These are phyloP conservation scores for Rhabdomys pumilio DNA, from an alignment of 2,797 vertebrate species.

Conservation along the genomic window DNA sequence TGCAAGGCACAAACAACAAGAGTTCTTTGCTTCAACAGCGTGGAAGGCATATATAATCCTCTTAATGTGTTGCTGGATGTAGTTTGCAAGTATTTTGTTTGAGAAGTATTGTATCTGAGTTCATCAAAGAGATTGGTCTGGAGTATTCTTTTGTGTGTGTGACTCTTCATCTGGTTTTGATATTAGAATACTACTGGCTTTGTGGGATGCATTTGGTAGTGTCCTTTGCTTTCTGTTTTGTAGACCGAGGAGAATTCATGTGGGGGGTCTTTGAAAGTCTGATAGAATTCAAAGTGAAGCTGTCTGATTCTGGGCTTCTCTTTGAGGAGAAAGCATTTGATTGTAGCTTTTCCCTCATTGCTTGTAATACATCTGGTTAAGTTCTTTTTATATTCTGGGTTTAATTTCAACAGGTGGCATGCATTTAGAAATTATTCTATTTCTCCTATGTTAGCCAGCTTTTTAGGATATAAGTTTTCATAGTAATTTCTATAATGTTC, in stretches of 20 bases:
- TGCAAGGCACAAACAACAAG: background rate
- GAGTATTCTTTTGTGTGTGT: background rate
- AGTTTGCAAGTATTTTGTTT: background rate
- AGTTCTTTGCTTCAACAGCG: too few relatives aligned
- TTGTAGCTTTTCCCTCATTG: background rate
- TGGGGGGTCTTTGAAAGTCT: background rate
- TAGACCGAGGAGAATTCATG: background rate
- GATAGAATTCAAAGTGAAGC: background rate
- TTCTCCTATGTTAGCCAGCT: background rate
- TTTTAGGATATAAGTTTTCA: background rate
- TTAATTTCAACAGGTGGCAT: background rate
- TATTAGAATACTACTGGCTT: background rate
- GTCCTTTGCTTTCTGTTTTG: background rate
- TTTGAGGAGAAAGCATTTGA: background rate
- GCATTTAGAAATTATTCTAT: background rate
- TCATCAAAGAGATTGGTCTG: background rate
- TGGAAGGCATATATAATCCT: background rate
- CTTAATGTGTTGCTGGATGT: background rate
- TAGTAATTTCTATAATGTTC: background rate
- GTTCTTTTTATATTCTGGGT: background rate
- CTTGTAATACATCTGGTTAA: background rate
- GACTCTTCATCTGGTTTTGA: background rate
- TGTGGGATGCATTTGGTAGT: background rate
- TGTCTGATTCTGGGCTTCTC: background rate
- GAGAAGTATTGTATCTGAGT: background rate